phyloP scores from a whole-genome alignment of 1,140 invertebrate species.

The Pseudomyrmex cubaensis region DNA sequence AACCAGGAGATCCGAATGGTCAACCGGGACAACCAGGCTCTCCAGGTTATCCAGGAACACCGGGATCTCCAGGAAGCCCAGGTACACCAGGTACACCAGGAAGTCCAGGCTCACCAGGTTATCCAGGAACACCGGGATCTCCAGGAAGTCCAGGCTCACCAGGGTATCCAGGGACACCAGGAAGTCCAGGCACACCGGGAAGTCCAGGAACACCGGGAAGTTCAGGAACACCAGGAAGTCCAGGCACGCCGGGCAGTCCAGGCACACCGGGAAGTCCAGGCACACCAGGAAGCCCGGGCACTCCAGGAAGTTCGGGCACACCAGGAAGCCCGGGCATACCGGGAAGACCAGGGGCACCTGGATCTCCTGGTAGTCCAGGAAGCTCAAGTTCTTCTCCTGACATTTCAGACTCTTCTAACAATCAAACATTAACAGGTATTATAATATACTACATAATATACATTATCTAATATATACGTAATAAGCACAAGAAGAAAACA shows the following conservation, averaged over 20 bases:
- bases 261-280: conserved; percentile 87
- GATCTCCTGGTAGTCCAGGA: conserved; percentile 86
- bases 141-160: conserved; percentile 16
- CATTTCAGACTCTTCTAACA: conserved; percentile 65
- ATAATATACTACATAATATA: no score
- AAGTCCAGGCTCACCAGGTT: conserved; percentile 86
- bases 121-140: conserved; percentile 64
- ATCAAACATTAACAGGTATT: no score
- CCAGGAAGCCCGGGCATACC: conserved; percentile 83
- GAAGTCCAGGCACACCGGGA: conserved; percentile 76
- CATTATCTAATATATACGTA: background rate
- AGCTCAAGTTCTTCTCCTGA: conserved; percentile 62
- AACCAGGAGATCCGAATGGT: no score
- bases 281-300: background rate
- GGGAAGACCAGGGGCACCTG: conserved; percentile 87
- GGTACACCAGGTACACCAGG: conserved; percentile 79
- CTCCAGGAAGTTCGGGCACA: conserved; percentile 8
- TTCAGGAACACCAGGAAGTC: background rate
- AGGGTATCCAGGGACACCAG: conserved; percentile 85
- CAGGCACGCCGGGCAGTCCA: conserved; percentile 87
- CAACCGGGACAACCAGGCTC: conserved; percentile 78
- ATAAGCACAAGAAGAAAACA: conserved; percentile 73
- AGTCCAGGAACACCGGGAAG: conserved; percentile 33
- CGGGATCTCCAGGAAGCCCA: conserved; percentile 40
- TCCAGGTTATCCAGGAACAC: conserved; percentile 15